Conservation (phyloP, 2,113 vertebrate species). For the Aphyosemion australe region DNA sequence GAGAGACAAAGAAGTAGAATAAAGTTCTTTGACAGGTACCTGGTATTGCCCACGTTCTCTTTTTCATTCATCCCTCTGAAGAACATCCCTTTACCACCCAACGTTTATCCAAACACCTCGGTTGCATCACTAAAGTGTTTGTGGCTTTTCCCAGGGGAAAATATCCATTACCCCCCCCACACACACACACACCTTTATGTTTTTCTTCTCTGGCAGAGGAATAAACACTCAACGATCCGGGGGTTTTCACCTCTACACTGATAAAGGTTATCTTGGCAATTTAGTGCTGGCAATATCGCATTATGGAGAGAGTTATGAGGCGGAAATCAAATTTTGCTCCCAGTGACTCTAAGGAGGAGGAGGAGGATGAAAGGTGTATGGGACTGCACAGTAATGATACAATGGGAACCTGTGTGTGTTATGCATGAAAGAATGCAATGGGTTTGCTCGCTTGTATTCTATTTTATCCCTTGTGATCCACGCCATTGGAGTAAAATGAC, state of each 20-base stretch:
- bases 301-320: slow-evolving; percentile 81
- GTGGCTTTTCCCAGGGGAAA: slow-evolving; percentile 59
- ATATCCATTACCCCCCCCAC: slow-evolving; percentile 58
- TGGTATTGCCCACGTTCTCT: slow-evolving; percentile 49
- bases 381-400: slow-evolving; percentile 66
- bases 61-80: slow-evolving; percentile 29
- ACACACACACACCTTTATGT: slow-evolving; percentile 39
- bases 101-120: slow-evolving; percentile 52
- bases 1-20: slow-evolving; percentile 10
- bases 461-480: slow-evolving; percentile 10
- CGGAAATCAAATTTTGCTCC: slow-evolving; percentile 79
- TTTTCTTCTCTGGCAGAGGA: slow-evolving; percentile 62
- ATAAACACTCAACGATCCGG: slow-evolving; percentile 65
- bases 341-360: slow-evolving; percentile 62
- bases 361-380: slow-evolving; percentile 63
- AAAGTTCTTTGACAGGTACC: slow-evolving; percentile 4
- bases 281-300: slow-evolving; percentile 76
- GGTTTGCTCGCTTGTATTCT: slow-evolving; percentile 1
- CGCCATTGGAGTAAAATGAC: slow-evolving; percentile 8
- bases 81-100: slow-evolving; percentile 57
- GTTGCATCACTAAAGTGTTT: slow-evolving; percentile 49
- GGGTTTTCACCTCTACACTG: slow-evolving; percentile 80
- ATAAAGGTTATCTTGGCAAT: slow-evolving; percentile 83
- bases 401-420: slow-evolving; percentile 32
- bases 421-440: slow-evolving; percentile 15